Base-by-base conservation (phyloP, 2,888 invertebrate genomes). In the Lacanobia oleracea region DNA sequence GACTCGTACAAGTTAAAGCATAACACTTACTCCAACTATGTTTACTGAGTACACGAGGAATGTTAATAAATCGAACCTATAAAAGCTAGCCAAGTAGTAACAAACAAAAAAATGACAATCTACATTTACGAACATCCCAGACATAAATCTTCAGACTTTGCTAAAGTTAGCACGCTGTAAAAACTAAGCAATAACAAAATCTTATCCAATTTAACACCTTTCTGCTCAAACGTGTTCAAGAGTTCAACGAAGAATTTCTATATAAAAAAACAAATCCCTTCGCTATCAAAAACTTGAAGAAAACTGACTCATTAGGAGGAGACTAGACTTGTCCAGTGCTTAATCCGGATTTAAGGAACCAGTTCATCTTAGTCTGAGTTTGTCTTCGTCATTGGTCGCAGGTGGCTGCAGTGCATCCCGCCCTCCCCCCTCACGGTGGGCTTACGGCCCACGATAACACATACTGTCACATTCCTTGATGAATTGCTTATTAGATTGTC, bases 401-500 rank as follows among this genome's bases (percentile, higher is more conserved):
- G 94, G 94, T 94, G 94, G 88, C 79, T 88, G 85, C 83, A 87
- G 83, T 89, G 86, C 89, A 88, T 63, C 82, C 76, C 75, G 74
- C 71, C 67, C 59, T 75, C 73, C 74, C 67, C 69, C 75, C 57
- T 45, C 64, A 76, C 76, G 50, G 72, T n/a, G n/a, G 72, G 68
- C 82, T 82, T 79, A 81, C 88, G 86, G 84, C 80, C 68, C 78
- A 87, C 91, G 92, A 92, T 92, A 94, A 93, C 93, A 93, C 89
- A 90, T 86, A 92, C 93, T 93, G 94, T 94, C 94, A 94, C 93
- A 92, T 91, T 89, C 79, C 88, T 88, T 95, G 94, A 95, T 95
- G 94, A 95, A 94, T 94, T 93, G 93, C 93, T 93, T 93, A 94
- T 94, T 94, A 94, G 92, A 92, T 93, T 92, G 93, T 93, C 92